Conservation (phyloP, 2,113 vertebrate species). For the Psammodynastes pulverulentus region DNA sequence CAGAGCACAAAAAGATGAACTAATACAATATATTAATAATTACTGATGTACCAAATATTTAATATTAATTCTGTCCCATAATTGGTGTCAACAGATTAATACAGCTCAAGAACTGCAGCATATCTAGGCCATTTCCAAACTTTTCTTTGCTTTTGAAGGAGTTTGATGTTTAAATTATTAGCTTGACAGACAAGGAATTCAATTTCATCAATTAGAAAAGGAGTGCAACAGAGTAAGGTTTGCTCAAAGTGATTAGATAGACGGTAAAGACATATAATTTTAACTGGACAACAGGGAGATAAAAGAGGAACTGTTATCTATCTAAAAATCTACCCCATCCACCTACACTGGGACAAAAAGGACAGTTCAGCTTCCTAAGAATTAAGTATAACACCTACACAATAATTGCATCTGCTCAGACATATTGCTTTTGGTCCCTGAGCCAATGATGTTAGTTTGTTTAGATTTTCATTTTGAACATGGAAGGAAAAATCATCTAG, state of each 20-base stretch:
- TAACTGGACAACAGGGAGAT: slow-evolving; percentile 3
- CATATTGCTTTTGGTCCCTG: neutral
- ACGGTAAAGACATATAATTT: neutral
- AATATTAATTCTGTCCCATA: neutral
- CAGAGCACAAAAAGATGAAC: neutral
- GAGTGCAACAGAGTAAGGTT: neutral
- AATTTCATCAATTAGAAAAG: neutral
- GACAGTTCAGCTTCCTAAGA: neutral
- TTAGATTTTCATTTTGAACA: neutral
- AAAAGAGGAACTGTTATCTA: neutral
- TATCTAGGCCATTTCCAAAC: neutral
- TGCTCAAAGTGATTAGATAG: neutral
- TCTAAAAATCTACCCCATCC: neutral
- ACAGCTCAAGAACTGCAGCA: accelerated
- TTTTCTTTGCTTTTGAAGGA: neutral
- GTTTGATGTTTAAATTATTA: slow-evolving; percentile 15
- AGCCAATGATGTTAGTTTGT: neutral
- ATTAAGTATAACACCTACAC: neutral
- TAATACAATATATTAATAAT: neutral
- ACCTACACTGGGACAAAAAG: neutral
- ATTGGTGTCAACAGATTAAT: neutral
- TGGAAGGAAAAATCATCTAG: neutral
- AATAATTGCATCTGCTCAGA: neutral
- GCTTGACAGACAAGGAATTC: neutral
- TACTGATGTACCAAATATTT: neutral